Base-by-base conservation (phyloP, 2,797 vertebrate genomes). In the Lepidocolaptes lacrymiger region DNA sequence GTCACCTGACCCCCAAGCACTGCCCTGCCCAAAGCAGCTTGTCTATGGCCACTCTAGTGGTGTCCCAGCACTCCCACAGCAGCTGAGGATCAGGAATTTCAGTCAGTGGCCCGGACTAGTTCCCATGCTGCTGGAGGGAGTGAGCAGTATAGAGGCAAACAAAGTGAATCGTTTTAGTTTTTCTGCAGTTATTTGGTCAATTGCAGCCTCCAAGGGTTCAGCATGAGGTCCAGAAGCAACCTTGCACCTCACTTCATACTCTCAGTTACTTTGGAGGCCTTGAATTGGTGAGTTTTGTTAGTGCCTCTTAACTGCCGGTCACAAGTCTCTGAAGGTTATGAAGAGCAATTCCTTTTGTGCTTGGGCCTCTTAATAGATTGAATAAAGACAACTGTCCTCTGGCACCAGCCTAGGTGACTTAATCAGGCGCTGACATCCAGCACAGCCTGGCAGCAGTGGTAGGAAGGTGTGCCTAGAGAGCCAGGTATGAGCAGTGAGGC, bases 391-490 rank as follows among this genome's bases (percentile, higher is more conserved):
- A 5, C 10, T 41, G 52, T 64, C 6, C 46, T 62, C 49, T 91
- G 86, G 92, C 92, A 87, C 14, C 41, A 85, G 74, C 63, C 83
- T 9, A 44, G 54, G 68, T 41, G 89, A 76, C 79, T 82, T 77
- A 68, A 74, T 41, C 3, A 1, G 67, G 85, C 30, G 16, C 27
- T 34, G 69, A 81, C 75, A 61, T 4, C 34, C 83, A 73, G 73
- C 1, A 7, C 0, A 5, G 92, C 36, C 51, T 39, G 5, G 78
- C 82, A 79, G 86, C 36, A 28, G 37, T 1, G 7, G 46, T 49
- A 44, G 54, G 77, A 85, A 86, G 94, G 89, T 71, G 89, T 89
- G 94, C 51, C 90, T 77, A 36, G 89, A 36, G 85, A 63, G 87
- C 49, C 71, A 77, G 88, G 85, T 71, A 63, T 90, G 76, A 79